Percentiles rank a stretch among this genome's conserved stretches.
These are phyloP conservation scores for Cynoglossus semilaevis DNA, from an alignment of 2,113 vertebrate genomes.

Conservation along the genomic window DNA sequence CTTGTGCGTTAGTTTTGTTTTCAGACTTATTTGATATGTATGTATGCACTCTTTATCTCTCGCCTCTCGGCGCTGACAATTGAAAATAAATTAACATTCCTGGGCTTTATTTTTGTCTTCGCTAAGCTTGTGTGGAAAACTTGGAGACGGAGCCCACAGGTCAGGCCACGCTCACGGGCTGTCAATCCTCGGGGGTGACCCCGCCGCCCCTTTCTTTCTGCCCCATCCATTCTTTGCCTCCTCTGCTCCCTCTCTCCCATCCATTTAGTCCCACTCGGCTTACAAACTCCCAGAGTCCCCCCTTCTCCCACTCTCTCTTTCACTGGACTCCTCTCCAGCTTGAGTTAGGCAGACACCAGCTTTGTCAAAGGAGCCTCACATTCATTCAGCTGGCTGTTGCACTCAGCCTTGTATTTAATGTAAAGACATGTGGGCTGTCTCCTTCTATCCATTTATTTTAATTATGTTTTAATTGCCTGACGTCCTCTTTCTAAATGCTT, in stretches of 20 bases:
- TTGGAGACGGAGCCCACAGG: constrained; percentile 70
- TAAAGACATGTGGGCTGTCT: constrained; percentile 67
- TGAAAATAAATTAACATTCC: constrained; percentile 85
- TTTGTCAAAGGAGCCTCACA: constrained; percentile 68
- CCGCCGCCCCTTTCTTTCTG: constrained; percentile 61
- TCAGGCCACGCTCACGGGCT: constrained; percentile 75
- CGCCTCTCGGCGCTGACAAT: constrained; percentile 67
- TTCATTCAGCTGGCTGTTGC: constrained; percentile 62
- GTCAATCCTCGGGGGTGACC: constrained; percentile 76
- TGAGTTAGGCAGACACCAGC: constrained; percentile 68
- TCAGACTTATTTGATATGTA: constrained; percentile 74
- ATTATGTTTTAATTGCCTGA: constrained; percentile 70
- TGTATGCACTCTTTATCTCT: constrained; percentile 73
- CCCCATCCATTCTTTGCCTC: constrained; percentile 67
- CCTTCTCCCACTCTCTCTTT: constrained; percentile 50
- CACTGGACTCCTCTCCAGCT: constrained; percentile 66
- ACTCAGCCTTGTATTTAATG: constrained; percentile 59
- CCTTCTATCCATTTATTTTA: constrained; percentile 67
- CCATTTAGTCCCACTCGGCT: constrained; percentile 63
- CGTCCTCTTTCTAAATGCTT: constrained; percentile 65
- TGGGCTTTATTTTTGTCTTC: constrained; percentile 73
- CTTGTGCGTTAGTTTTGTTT: constrained; percentile 66
- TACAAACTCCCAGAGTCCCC: constrained; percentile 52
- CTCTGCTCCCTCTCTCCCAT: constrained; percentile 57
- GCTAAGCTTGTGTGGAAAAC: constrained; percentile 73